Evolutionary conservation across 1,140 invertebrate species (phyloP), one percentile per base, ranked within the genome.

Genomic region (Sogatella furcifera): DNA sequence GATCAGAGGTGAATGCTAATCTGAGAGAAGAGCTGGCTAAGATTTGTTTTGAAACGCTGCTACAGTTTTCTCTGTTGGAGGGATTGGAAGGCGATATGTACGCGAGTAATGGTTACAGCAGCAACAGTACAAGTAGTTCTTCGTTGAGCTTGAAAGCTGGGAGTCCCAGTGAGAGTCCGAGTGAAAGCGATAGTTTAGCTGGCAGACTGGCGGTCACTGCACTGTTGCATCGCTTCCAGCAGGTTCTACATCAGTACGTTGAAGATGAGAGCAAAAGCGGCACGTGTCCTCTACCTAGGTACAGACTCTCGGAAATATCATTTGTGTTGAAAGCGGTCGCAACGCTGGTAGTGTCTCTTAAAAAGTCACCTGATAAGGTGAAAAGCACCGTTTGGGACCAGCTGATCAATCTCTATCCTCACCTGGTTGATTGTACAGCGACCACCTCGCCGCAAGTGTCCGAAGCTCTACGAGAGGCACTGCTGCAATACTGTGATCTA

Each of bases 321-420:
- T 97, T 96, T 75, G 94, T 97, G n/a, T 72, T 98, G 28, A 95
- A 97, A 77, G 95, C 95, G 46, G 85, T 97, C 54, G 90, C 92
- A 10, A 96, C 95, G 0, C 77, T 98, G 17, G 84, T 96, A 3
- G 83, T 89, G 21, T 94, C 93, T 8, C 82, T 97, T 73, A 95
- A 97, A 74, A 92, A 92, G 70, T 91, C 92, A 52, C 88, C 92
- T 24, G 80, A 84, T 54, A 84, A 83, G 81, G 92, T 95, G 60
- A 92, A 94, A 69, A 80, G 81, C 64, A 84, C 82, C 19, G 91
- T 95, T 0, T 97, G 95, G 95, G 83, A 91, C 68, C 92, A 96
- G 71, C 73, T 97, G 31, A 95, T 97, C 66, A 83, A 80, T 28
- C 73, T 97, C 10, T 98, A 97, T 77, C 94, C 94, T 1, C 84